A percentile compares a stretch with the other conserved stretches of the same genome.
phyloP scores from a whole-genome alignment of 2,888 invertebrate genomes.

The Heliconius ismenius region DNA sequence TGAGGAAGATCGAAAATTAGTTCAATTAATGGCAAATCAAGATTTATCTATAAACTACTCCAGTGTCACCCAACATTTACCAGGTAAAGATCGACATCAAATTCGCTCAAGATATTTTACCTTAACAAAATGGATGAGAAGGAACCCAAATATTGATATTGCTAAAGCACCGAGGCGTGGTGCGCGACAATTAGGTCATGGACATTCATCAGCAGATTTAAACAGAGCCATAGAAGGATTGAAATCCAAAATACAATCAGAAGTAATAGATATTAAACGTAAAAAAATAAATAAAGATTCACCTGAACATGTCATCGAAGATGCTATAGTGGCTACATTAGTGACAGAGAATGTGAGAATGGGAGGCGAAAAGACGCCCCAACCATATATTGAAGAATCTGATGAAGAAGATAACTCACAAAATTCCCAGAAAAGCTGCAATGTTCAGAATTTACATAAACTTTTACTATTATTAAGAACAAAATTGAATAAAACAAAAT shows the following conservation, averaged over 20 bases:
- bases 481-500: constrained; percentile 53
- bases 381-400: constrained; percentile 38
- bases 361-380: constrained; percentile 43
- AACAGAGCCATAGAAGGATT: constrained; percentile 64
- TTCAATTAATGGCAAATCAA: constrained; percentile 79
- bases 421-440: constrained; percentile 36
- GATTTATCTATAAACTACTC: constrained; percentile 62
- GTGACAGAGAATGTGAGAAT: constrained; percentile 54
- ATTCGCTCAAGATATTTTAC: constrained; percentile 83
- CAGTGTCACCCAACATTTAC: constrained; percentile 76
- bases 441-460: constrained; percentile 58
- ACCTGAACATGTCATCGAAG: constrained; percentile 58
- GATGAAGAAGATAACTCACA: constrained; percentile 8
- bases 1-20: constrained; percentile 83
- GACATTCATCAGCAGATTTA: constrained; percentile 58
- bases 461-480: constrained; percentile 60
- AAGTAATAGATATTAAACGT: constrained; percentile 52
- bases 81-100: constrained; percentile 80
- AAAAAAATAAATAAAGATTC: constrained; percentile 55
- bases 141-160: constrained; percentile 69
- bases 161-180: constrained; percentile 67
- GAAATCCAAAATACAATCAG: constrained; percentile 60
- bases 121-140: constrained; percentile 76
- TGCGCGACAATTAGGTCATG: constrained; percentile 59
- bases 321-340: constrained; percentile 59